Base-by-base conservation (phyloP, 2,797 vertebrate genomes). In the Tapirus indicus region DNA sequence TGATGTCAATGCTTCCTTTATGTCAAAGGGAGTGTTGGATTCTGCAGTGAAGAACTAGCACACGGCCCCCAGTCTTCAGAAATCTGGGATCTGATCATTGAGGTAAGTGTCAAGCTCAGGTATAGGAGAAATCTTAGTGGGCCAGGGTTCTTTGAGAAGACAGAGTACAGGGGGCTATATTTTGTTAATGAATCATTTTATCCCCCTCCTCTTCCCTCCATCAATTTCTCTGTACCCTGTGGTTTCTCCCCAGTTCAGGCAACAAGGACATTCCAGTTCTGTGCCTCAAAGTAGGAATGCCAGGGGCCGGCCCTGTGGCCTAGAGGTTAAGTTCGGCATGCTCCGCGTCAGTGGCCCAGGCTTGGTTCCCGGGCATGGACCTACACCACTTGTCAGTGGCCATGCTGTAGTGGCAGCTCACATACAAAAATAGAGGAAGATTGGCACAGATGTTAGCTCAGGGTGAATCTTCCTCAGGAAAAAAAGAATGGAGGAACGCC, bases 1-100 rank as follows among this genome's bases (percentile, higher is more conserved):
- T 0, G 0, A 4, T 18, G 35, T 29, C 75, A 32, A 1, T 27
- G 32, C 85, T 9, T 32, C 38, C 44, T 64, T 18, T 9, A 1
- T 17, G 77, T 23, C 74, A 38, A 41, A 54, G 54, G 79, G 11
- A 75, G 60, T 4, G 7, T 8, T 21, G 49, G 16, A 5, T 32
- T 38, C 4, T 12, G 56, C 27, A 54, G 2, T 6, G 16, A 38
- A 49, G 29, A 66, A 35, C 49, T 14, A 12, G 4, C 20, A 21
- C 1, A 0, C 5, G 88, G 52, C 56, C 17, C 7, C 16, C n/a
- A 8, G n/a, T 9, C 56, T 84, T 75, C 80, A 77, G 32, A 72
- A 47, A 27, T 60, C 47, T 32, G 27, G 72, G 18, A 32, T 32
- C 69, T 27, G 23, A 52, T 29, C n/a, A 5, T 11, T 49, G 72